Percentiles rank a stretch among this genome's conserved stretches.
These are phyloP conservation scores for Phalera bucephala DNA, from an alignment of 2,888 invertebrate species.

Conservation along the genomic window DNA sequence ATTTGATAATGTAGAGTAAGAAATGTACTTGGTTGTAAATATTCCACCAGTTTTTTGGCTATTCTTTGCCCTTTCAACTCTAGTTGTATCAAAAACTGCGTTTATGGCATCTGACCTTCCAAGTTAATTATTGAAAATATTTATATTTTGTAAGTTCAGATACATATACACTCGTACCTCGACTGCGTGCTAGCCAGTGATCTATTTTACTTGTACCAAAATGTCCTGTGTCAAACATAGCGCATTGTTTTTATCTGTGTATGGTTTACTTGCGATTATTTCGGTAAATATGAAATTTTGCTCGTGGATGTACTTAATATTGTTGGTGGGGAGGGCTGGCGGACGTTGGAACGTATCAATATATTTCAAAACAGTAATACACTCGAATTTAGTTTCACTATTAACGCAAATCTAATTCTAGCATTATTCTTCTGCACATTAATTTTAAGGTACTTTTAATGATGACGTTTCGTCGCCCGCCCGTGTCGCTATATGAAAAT, in stretches of 20 bases:
- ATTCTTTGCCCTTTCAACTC: too few relatives aligned
- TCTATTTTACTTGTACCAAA: slow-evolving; percentile 31
- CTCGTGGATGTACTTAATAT: slow-evolving; percentile 4
- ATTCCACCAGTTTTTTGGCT: too few relatives aligned
- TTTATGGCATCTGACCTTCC: not conserved
- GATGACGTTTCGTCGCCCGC: slow-evolving; percentile 5
- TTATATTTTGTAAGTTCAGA: not conserved
- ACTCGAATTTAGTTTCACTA: slow-evolving; percentile 20
- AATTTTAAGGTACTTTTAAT: slow-evolving; percentile 15
- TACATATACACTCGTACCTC: too few relatives aligned
- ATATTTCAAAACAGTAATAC: slow-evolving; percentile 15
- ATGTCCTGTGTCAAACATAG: slow-evolving; percentile 64
- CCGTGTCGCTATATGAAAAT: slow-evolving; percentile 2
- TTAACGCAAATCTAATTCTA: slow-evolving; percentile 16
- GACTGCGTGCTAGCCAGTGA: slow-evolving; percentile 16
- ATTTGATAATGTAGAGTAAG: too few relatives aligned
- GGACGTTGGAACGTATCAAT: slow-evolving; percentile 11
- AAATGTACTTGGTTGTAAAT: too few relatives aligned
- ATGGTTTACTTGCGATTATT: slow-evolving; percentile 29
- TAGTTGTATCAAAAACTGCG: not conserved
- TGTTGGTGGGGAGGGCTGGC: slow-evolving; percentile 5
- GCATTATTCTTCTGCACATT: slow-evolving; percentile 23
- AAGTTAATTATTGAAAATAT: not conserved
- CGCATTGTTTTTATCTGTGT: slow-evolving; percentile 37
- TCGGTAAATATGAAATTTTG: not conserved